Base-by-base conservation (phyloP, 2,113 vertebrate genomes). In the Melanerpes aurifrons region DNA sequence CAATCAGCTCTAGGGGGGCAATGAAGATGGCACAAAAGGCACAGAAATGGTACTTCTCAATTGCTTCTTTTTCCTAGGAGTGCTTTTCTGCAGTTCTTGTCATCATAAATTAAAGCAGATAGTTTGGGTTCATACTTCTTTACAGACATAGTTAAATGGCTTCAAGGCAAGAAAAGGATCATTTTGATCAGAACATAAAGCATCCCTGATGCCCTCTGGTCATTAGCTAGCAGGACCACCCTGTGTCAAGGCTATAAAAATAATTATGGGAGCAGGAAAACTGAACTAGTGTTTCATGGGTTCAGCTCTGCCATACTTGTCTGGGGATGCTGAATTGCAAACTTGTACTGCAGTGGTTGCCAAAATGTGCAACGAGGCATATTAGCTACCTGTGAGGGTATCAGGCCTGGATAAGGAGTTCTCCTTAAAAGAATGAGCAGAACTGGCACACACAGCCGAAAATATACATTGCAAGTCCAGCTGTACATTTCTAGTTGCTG, bases 321-420 rank as follows among this genome's bases (percentile, higher is more conserved):
- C 58, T 28, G 7, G 32, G 48, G 58, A 53, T 59, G 71, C 85
- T 50, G 35, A 59, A 67, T 59, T 74, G 29, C 62, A 77, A 2
- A 3, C 53, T 82, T 0, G 0, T 64, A 50, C 73, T 77, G n/a
- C 35, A 47, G 8, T 35, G 48, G 24, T 50, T 77, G 69, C 69
- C 77, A 47, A 80, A 82, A 56, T 0, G 1, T 58, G 40, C 56
- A 40, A 3, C 68, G 73, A 68, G 76, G 13, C 50, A 3, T 28
- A 48, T 70, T 72, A 24, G 72, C 53, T 67, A 1, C 35, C 54
- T 72, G 45, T 35, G 58, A 73, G 75, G 17, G 32, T 9, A 1
- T 70, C 9, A 18, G n/a, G 45, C 32, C 71, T 70, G 35, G 56
- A 56, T 1, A 5, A 84, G 64, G 53, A 86, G 35, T 12, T 76